Conservation (phyloP, 2,888 invertebrate genomes). For the Flabesymbios commensalis region DNA sequence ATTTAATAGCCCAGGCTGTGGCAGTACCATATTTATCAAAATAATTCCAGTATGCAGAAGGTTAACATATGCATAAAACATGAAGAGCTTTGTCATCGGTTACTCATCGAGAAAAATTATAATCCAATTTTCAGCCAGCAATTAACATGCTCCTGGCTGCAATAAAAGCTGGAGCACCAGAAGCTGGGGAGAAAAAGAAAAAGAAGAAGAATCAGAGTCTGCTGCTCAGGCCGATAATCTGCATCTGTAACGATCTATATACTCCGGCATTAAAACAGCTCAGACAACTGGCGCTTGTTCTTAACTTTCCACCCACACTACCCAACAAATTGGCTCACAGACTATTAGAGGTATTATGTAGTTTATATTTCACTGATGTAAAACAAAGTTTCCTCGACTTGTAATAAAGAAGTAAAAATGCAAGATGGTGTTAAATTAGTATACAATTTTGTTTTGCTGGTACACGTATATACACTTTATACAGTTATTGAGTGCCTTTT, state of each 20-base stretch:
- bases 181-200: conserved; percentile 38
- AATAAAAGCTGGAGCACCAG: conserved; percentile 62
- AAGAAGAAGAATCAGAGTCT: conserved; percentile 48
- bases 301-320: conserved; percentile 66
- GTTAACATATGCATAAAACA: no score
- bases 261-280: conserved; percentile 79
- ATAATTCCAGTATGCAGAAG: no score
- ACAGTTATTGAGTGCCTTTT: no score
- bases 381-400: background rate
- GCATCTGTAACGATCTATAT: conserved; percentile 95
- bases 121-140: conserved; percentile 67
- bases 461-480: no score
- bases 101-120: no score
- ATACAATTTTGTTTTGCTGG: background rate
- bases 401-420: background rate
- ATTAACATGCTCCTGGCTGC: conserved; percentile 85
- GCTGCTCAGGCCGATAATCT: conserved; percentile 86
- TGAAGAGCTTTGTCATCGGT: no score
- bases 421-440: background rate
- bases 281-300: conserved; percentile 75
- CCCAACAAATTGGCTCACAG: conserved; percentile 67
- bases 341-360: conserved; percentile 69
- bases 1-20: no score
- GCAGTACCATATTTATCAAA: no score
- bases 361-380: background rate